Evolutionary conservation across 2,797 vertebrate genomes (phyloP).

Genomic region (Carcharodon carcharias): DNA sequence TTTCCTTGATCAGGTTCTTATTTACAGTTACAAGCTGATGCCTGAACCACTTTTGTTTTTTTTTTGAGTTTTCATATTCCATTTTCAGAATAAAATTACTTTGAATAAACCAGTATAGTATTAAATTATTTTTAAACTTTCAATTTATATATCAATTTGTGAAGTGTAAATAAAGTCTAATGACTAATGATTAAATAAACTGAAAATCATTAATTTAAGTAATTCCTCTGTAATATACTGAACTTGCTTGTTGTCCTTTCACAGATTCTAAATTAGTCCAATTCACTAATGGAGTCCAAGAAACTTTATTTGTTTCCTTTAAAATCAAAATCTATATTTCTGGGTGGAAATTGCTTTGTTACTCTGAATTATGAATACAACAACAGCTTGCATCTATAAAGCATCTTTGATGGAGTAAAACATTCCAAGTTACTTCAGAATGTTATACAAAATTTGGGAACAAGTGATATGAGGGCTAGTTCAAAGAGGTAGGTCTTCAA

Average conservation of each 20-base stretch:
- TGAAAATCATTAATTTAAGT: neutral
- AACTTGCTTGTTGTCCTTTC: neutral
- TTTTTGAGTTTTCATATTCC: neutral
- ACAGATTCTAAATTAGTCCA: neutral
- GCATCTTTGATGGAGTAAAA: neutral
- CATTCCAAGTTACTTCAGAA: neutral
- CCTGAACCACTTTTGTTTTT: neutral
- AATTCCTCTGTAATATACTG: neutral
- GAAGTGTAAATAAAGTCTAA: neutral
- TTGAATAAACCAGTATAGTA: neutral
- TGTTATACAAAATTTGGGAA: neutral
- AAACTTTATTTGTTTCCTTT: neutral
- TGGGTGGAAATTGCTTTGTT: neutral
- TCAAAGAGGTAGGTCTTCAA: neutral
- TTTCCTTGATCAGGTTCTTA: no score
- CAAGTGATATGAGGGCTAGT: neutral
- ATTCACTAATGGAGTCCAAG: neutral
- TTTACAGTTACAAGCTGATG: neutral
- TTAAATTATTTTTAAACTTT: slow-evolving; percentile 4
- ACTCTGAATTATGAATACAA: neutral
- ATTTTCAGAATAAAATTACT: neutral
- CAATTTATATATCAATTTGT: neutral
- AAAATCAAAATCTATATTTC: neutral
- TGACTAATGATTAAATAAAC: neutral
- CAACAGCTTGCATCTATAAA: neutral